phyloP scores from a whole-genome alignment of 2,113 vertebrate genomes.

The Labrus mixtus region DNA sequence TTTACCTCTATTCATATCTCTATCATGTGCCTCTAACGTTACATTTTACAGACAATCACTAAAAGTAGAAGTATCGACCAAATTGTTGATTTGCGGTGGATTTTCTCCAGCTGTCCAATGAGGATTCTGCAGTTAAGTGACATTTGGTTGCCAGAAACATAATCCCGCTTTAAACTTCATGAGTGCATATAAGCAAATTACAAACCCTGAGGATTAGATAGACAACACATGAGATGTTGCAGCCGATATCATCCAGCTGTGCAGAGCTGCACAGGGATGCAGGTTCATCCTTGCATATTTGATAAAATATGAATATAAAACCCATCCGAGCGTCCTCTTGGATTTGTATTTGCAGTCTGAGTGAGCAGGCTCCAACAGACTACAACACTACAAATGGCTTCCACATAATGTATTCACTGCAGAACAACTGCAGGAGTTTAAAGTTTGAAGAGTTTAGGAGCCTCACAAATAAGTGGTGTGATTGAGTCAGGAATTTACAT shows the following conservation, averaged over 20 bases:
- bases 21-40: slow-evolving; percentile 2
- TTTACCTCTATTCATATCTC: slow-evolving; percentile 16
- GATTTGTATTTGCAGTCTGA: slow-evolving; percentile 21
- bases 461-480: neutral
- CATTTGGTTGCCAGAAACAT: slow-evolving; percentile 76
- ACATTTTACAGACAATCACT: slow-evolving; percentile 34
- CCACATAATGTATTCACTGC: neutral
- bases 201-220: slow-evolving; percentile 74
- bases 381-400: neutral
- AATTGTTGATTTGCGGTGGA: slow-evolving; percentile 55
- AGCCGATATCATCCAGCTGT: slow-evolving; percentile 54
- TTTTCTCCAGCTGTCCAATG: slow-evolving; percentile 50
- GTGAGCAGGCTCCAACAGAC: neutral
- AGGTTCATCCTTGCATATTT: slow-evolving; percentile 37
- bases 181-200: slow-evolving; percentile 77
- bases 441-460: slow-evolving; percentile 1
- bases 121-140: slow-evolving; percentile 58
- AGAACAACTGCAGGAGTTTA: slow-evolving; percentile 4
- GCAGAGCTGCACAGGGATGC: slow-evolving; percentile 29
- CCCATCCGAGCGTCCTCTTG: slow-evolving; percentile 15
- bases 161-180: slow-evolving; percentile 78
- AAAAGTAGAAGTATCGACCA: slow-evolving; percentile 42
- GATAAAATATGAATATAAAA: slow-evolving; percentile 30
- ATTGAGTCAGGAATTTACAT: slow-evolving; percentile 35
- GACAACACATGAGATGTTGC: slow-evolving; percentile 65